Evolutionary conservation across 2,888 invertebrate genomes (phyloP).

Genomic region (Rhagium mordax): DNA sequence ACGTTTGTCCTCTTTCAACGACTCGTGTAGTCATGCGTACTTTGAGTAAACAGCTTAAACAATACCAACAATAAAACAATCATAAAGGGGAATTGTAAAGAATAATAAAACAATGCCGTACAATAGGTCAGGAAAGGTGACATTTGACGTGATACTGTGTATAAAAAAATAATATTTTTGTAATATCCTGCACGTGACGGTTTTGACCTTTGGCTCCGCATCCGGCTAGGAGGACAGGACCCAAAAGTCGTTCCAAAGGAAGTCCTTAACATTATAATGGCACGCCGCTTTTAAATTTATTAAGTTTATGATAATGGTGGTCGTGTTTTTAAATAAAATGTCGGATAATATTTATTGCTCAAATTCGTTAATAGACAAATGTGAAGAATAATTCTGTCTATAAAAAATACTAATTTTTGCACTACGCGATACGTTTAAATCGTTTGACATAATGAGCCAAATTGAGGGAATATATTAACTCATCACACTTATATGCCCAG

Average conservation of each 20-base stretch:
- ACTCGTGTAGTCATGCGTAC: conserved; percentile 16
- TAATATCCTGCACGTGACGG: conserved; percentile 56
- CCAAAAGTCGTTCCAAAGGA: conserved; percentile 23
- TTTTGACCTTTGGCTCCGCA: conserved; percentile 59
- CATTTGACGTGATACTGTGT: conserved; percentile 44
- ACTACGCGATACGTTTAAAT: no score
- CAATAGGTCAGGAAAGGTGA: conserved; percentile 49
- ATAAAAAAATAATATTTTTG: conserved; percentile 52
- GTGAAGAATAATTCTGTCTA: no score
- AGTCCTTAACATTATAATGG: conserved; percentile 22
- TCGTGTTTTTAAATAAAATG: background rate
- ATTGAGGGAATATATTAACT: background rate
- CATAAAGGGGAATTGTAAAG: conserved; percentile 23
- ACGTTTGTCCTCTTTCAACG: conserved; percentile 37
- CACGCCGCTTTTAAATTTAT: background rate
- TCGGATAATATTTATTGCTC: no score
- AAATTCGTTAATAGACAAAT: no score
- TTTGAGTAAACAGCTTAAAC: conserved; percentile 38
- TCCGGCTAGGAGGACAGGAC: conserved; percentile 33
- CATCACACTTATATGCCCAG: background rate
- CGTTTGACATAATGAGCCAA: background rate
- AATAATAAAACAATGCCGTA: conserved; percentile 48
- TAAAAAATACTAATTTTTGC: no score
- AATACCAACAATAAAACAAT: conserved; percentile 41
- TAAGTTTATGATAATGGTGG: conserved; percentile 8